These are phyloP conservation scores for Coenobita brevimanus DNA, from an alignment of 1,140 invertebrate species.

Conservation along the genomic window DNA sequence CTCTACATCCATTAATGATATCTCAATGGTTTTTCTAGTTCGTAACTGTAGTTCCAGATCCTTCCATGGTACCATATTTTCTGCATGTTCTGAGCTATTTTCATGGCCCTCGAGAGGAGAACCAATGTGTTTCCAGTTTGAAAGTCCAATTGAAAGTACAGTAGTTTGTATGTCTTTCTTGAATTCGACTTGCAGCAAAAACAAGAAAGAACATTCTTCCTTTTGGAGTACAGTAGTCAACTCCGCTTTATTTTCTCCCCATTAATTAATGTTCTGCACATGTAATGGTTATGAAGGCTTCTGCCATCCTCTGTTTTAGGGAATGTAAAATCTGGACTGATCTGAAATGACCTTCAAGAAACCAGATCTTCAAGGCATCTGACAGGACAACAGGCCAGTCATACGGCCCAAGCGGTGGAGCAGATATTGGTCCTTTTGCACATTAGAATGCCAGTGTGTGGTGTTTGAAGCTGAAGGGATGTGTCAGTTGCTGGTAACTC, in stretches of 20 bases:
- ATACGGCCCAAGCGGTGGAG: no score
- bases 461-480: no score
- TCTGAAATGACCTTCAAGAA: neutral
- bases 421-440: no score
- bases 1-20: no score
- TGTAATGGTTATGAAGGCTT: constrained; percentile 5
- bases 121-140: neutral
- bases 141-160: neutral
- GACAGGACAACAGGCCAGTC: no score
- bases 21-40: no score
- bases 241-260: neutral
- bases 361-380: no score
- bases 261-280: neutral
- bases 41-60: no score
- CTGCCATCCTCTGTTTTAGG: neutral
- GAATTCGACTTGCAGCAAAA: neutral
- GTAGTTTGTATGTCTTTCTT: neutral
- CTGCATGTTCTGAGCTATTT: neutral
- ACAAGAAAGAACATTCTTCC: neutral
- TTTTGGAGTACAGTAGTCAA: neutral
- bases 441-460: no score
- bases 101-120: neutral
- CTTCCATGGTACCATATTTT: neutral
- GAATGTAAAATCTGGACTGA: neutral
- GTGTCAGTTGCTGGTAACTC: no score